Evolutionary conservation across 2,113 vertebrate genomes (phyloP).

Genomic region (Lates calcarifer): DNA sequence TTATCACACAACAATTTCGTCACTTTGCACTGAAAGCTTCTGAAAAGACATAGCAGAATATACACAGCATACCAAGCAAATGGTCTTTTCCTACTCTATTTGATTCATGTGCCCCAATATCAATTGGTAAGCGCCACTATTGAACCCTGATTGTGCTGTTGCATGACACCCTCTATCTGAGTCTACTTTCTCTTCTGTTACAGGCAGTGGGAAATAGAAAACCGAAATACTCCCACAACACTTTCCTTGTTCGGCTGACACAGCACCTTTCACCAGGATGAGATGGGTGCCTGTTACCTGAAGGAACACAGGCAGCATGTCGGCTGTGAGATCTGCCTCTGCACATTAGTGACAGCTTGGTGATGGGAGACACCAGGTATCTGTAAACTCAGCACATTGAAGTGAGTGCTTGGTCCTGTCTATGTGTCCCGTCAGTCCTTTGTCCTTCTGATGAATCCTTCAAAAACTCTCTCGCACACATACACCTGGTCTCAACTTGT

Average conservation of each 20-base stretch:
- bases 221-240: constrained; percentile 34
- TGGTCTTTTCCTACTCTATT: background rate
- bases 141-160: background rate
- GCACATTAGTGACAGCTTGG: constrained; percentile 48
- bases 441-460: background rate
- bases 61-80: background rate
- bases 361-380: constrained; percentile 37
- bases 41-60: background rate
- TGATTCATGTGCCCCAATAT: background rate
- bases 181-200: background rate
- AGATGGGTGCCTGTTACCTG: constrained; percentile 33
- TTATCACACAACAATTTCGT: background rate
- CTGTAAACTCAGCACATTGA: constrained; percentile 22
- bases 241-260: constrained; percentile 41
- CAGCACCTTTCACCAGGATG: constrained; percentile 54
- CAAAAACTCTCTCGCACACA: background rate
- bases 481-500: background rate
- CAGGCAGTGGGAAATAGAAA: constrained; percentile 20
- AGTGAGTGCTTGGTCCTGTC: background rate
- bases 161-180: background rate
- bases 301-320: constrained; percentile 33
- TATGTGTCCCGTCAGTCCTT: background rate
- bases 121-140: background rate
- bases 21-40: background rate
- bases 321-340: constrained; percentile 32